Evolutionary conservation across 2,888 invertebrate species (phyloP).

Genomic region (Apodemia zela): DNA sequence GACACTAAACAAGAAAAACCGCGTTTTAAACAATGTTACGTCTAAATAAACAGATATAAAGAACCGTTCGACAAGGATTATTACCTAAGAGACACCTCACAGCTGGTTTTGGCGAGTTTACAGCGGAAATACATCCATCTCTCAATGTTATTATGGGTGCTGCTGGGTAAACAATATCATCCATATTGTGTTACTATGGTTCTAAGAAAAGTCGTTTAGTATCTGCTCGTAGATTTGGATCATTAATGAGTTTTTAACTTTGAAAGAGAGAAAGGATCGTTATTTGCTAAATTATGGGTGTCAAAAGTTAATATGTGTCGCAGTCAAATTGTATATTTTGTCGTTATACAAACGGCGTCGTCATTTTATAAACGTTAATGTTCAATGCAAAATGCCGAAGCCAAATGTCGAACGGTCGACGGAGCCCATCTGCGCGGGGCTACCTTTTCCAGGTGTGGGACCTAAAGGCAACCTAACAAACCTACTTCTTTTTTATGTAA

Average conservation of each 20-base stretch:
- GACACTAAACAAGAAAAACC: not conserved
- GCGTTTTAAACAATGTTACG: not conserved
- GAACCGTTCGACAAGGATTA: constrained; percentile 15
- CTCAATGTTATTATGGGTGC: not conserved
- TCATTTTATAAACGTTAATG: too few relatives aligned
- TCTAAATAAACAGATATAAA: constrained; percentile 15
- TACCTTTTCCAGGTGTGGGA: too few relatives aligned
- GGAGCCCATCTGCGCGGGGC: too few relatives aligned
- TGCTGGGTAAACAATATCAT: constrained; percentile 12
- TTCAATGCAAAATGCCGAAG: too few relatives aligned
- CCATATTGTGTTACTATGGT: not conserved
- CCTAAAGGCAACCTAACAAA: too few relatives aligned
- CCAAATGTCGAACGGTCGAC: too few relatives aligned
- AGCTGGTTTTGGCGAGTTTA: constrained; percentile 18
- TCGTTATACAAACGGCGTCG: too few relatives aligned
- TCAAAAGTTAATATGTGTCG: too few relatives aligned
- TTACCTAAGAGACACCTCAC: constrained; percentile 3
- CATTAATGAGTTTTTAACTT: not conserved
- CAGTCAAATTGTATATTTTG: too few relatives aligned
- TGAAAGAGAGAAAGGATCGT: too few relatives aligned
- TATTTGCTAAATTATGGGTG: too few relatives aligned
- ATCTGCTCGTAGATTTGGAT: not conserved
- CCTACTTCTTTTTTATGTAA: too few relatives aligned
- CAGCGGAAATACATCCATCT: constrained; percentile 16
- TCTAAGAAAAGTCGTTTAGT: not conserved